Percentiles rank a stretch among this genome's conserved stretches.
Evolutionary conservation across 2,797 vertebrate genomes (phyloP).

Genomic region (Mustela erminea): DNA sequence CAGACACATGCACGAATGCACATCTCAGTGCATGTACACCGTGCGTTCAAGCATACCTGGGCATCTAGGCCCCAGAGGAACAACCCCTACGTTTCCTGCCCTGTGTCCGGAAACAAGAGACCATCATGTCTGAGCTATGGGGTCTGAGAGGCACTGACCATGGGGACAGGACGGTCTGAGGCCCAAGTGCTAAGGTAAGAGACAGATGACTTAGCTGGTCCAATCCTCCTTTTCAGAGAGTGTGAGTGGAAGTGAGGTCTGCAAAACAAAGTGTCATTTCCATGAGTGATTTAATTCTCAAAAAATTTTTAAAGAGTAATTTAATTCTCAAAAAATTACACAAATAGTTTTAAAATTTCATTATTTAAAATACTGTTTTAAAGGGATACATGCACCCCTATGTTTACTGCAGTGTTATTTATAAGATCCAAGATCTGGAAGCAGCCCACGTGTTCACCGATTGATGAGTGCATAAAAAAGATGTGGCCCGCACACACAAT

Average conservation of each 20-base stretch:
- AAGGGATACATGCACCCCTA: neutral
- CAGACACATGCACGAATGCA: accelerated
- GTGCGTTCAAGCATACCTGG: accelerated
- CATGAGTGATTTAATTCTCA: neutral
- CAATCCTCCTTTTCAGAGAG: neutral
- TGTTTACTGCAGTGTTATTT: neutral
- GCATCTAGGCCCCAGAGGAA: neutral
- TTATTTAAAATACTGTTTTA: neutral
- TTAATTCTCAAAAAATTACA: neutral
- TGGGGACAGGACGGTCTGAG: neutral
- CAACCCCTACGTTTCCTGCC: accelerated
- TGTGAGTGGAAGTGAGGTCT: accelerated
- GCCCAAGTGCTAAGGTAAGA: accelerated
- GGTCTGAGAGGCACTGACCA: accelerated
- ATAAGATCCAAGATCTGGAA: neutral
- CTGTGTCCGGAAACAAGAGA: accelerated
- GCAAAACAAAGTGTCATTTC: neutral
- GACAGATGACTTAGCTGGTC: accelerated
- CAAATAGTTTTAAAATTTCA: neutral
- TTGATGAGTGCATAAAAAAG: neutral
- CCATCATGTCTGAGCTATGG: accelerated
- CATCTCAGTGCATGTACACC: accelerated
- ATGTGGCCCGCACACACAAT: neutral
- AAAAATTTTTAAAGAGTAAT: neutral
- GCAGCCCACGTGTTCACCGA: neutral